These are phyloP conservation scores for Oreocharis arfaki DNA, from an alignment of 2,113 vertebrate genomes.

Conservation along the genomic window DNA sequence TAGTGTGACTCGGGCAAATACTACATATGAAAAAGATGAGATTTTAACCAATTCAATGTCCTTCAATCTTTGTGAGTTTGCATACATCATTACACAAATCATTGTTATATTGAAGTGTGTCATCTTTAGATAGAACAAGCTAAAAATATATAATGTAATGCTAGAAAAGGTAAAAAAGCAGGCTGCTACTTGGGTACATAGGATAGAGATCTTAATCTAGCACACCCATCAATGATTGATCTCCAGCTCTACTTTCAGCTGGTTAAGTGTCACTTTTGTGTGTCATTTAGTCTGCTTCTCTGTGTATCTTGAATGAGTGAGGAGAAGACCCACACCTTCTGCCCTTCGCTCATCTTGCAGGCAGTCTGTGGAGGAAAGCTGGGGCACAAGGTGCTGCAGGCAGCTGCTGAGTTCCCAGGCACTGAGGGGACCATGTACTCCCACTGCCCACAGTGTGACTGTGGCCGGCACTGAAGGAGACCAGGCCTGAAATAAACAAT, in stretches of 20 bases:
- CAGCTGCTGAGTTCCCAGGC: neutral
- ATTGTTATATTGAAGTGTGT: neutral
- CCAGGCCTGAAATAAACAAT: neutral
- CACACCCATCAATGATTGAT: neutral
- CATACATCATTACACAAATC: neutral
- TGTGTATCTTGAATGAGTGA: neutral
- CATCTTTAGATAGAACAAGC: neutral
- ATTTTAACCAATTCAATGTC: neutral
- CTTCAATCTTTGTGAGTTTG: neutral
- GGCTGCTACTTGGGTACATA: neutral
- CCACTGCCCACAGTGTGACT: neutral
- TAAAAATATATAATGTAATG: neutral
- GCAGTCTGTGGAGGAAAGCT: neutral
- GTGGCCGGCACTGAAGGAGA: neutral
- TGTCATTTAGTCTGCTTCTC: neutral
- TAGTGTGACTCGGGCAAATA: neutral
- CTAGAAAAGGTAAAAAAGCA: neutral
- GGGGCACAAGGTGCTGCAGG: neutral
- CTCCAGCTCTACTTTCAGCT: neutral
- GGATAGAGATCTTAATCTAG: neutral
- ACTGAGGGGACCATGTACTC: rapidly evolving
- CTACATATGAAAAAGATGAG: neutral
- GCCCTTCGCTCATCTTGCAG: neutral
- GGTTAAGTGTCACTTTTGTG: neutral
- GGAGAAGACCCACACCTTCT: neutral